Base-by-base conservation (phyloP, 2,888 invertebrate genomes). In the Lepetodrilus schrolli region DNA sequence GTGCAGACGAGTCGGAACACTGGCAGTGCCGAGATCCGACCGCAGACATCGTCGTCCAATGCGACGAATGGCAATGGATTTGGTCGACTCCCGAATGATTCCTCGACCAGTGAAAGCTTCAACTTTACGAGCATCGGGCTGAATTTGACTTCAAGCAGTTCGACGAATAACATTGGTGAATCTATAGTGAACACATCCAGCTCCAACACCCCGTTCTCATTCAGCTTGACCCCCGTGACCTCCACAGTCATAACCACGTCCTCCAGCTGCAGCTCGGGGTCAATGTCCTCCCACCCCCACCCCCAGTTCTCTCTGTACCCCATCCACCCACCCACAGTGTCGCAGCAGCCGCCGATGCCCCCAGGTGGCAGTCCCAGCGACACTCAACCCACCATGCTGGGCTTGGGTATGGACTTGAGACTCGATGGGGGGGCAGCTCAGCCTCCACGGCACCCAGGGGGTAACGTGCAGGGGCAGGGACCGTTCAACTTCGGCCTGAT, bases 111-210 rank as follows among this genome's bases (percentile, higher is more conserved):
- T 5, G 85, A 85, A 34, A 81, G 82, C 13, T 84, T 86, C 68
- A 83, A 83, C 74, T 85, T 84, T 75, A 78, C 84, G n/a, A 85
- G 80, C 73, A 85, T 86, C 69, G 84, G 85, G 36, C 77, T 85
- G 2, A 86, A 84, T 77, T 75, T 86, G 66, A 78, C 83, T 0
- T 83, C 86, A 13, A 82, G 83, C 23, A 80, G 82, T n/a, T 17
- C 70, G 3, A 47, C 30, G 30, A 80, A 82, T 58, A 76, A 74
- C 72, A 75, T 83, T 37, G 68, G 68, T 13, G 73, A 74, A 8
- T 34, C 58, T 17, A 58, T 69, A 13, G 71, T 65, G 17, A 49
- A 48, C 66, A 17, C 72, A 4, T 71, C 75, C 17, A 77, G 65
- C 36, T 65, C 78, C 7, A 68, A 74, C 4, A 76, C 66, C 7